phyloP scores from a whole-genome alignment of 1,140 invertebrate species.

The Micrasema minimum region DNA sequence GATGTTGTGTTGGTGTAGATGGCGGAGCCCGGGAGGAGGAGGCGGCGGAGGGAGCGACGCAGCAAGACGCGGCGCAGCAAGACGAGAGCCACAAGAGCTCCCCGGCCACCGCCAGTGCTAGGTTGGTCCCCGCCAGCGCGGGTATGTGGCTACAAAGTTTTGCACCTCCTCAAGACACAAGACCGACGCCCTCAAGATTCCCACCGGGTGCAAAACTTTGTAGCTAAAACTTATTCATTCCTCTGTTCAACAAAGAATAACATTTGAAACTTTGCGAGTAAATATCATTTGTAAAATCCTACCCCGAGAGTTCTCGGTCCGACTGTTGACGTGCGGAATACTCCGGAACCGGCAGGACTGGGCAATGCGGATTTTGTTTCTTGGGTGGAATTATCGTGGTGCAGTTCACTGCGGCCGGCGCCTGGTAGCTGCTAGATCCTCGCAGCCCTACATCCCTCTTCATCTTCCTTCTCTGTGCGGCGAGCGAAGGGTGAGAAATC shows the following conservation, averaged over 20 bases:
- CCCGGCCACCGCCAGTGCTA: conserved; percentile 40
- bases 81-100: conserved; percentile 34
- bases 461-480: too few species aligned
- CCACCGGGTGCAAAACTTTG: conserved; percentile 66
- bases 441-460: too few species aligned
- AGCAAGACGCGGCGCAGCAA: conserved; percentile 38
- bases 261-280: conserved; percentile 24
- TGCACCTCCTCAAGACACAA: conserved; percentile 41
- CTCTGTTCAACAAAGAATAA: conserved; percentile 33
- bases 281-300: conserved; percentile 13
- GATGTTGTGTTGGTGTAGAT: conserved; percentile 55
- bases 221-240: conserved; percentile 56
- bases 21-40: conserved; percentile 42
- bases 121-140: conserved; percentile 43
- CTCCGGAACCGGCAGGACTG: conserved; percentile 12
- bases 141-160: conserved; percentile 50
- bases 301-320: background rate
- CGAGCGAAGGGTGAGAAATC: too few species aligned
- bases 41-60: conserved; percentile 15
- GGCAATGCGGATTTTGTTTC: conserved; percentile 30
- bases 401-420: too few species aligned
- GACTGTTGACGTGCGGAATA: conserved; percentile 1
- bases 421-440: too few species aligned
- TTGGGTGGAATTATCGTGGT: conserved; percentile 2
- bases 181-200: conserved; percentile 1